A percentile compares a stretch with the other conserved stretches of the same genome.
Conservation (phyloP, 2,888 invertebrate genomes). For the Glaucopsyche alexis region DNA sequence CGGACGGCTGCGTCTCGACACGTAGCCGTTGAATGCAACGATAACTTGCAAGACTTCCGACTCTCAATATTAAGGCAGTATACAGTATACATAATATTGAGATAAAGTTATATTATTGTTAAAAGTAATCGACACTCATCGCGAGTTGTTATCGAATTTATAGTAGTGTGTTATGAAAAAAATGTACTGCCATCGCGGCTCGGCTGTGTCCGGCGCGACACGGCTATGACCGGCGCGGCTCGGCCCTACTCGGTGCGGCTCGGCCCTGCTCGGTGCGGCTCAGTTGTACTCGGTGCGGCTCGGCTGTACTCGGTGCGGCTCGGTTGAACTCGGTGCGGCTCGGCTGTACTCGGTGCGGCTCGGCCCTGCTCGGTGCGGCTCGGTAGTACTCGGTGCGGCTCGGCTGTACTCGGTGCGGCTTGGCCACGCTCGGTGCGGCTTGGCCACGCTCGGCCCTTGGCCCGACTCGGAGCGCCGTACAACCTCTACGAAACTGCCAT, state of each 20-base stretch:
- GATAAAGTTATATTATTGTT: not conserved
- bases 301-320: too few species aligned
- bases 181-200: slow-evolving; percentile 3
- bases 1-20: not conserved
- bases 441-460: not conserved
- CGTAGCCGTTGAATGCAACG: not conserved
- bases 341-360: not conserved
- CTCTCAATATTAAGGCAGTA: not conserved
- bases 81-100: not conserved
- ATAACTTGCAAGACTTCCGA: slow-evolving; percentile 2
- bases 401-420: not conserved
- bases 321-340: not conserved
- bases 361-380: not conserved
- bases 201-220: not conserved
- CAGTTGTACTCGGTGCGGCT: not conserved
- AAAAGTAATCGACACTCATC: not conserved
- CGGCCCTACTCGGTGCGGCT: not conserved
- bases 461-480: not conserved
- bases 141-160: slow-evolving; percentile 10
- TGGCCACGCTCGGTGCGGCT: not conserved
- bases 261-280: not conserved
- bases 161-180: not conserved
- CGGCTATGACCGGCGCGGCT: too few species aligned
- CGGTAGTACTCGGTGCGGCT: too few species aligned
- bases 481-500: slow-evolving; percentile 39